phyloP scores from a whole-genome alignment of 1,140 invertebrate species.

The Gryon sp. region DNA sequence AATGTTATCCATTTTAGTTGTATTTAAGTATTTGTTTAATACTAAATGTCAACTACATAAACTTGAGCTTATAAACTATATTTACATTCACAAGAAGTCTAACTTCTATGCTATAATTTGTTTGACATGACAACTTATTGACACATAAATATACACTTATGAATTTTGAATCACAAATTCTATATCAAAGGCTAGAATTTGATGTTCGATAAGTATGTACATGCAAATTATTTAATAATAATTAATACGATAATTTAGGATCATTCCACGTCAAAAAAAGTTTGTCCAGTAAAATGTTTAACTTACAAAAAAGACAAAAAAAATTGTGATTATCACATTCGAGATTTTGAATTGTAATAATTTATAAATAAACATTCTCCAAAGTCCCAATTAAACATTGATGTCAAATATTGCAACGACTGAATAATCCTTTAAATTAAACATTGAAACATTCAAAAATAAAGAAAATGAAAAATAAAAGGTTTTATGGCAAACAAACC shows the following conservation, averaged over 20 bases:
- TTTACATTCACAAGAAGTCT: slow-evolving; percentile 66
- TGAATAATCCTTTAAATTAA: slow-evolving; percentile 12
- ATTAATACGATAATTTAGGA: not conserved
- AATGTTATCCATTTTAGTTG: too few relatives aligned
- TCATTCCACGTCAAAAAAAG: slow-evolving; percentile 3
- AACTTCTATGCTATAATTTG: not conserved
- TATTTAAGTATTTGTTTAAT: too few relatives aligned
- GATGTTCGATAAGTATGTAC: slow-evolving; percentile 45
- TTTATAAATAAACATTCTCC: too few relatives aligned
- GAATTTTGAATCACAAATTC: slow-evolving; percentile 29
- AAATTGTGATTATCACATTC: too few relatives aligned
- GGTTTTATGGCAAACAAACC: slow-evolving; percentile 51
- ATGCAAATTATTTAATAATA: slow-evolving; percentile 28
- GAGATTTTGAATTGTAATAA: too few relatives aligned
- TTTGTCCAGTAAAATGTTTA: too few relatives aligned
- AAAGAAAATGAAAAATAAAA: not conserved
- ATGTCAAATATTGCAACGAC: too few relatives aligned
- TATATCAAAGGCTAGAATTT: slow-evolving; percentile 20
- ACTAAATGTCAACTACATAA: slow-evolving; percentile 25
- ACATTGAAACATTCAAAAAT: slow-evolving; percentile 7
- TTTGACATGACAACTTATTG: slow-evolving; percentile 10
- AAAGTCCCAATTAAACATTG: too few relatives aligned
- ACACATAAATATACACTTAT: slow-evolving; percentile 20
- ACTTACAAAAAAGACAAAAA: too few relatives aligned
- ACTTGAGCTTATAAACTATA: slow-evolving; percentile 69